Evolutionary conservation across 2,113 vertebrate genomes (phyloP).

Genomic region (Perccottus glenii): DNA sequence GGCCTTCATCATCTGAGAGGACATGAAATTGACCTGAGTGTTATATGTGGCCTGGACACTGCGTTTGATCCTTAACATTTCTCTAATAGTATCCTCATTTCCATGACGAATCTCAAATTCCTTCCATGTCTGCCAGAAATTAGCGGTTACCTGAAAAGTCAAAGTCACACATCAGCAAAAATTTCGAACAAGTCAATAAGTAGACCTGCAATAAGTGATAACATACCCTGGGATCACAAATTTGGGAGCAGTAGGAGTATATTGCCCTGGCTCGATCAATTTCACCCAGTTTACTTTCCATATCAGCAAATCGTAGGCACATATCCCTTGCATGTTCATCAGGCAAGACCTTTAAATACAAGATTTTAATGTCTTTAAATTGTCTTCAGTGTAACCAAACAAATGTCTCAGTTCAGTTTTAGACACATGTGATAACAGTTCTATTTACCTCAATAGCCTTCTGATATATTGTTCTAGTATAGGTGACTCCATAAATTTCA

Average conservation of each 20-base stretch:
- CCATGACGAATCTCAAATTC: conserved; percentile 94
- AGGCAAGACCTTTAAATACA: conserved; percentile 80
- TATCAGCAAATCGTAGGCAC: conserved; percentile 92
- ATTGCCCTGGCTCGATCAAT: conserved; percentile 91
- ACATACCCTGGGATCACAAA: conserved; percentile 90
- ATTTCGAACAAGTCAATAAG: not conserved
- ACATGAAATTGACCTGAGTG: conserved; percentile 97
- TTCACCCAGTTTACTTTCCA: conserved; percentile 94
- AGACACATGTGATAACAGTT: not conserved
- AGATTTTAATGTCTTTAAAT: not conserved
- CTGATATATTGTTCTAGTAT: conserved; percentile 92
- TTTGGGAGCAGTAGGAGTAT: conserved; percentile 94
- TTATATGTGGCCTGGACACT: conserved; percentile 96
- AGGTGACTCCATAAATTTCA: conserved; percentile 93
- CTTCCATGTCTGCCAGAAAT: conserved; percentile 94
- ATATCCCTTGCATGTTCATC: conserved; percentile 92
- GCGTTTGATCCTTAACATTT: conserved; percentile 92
- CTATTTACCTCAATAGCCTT: conserved; percentile 88
- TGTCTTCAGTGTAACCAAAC: not conserved
- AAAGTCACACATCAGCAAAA: not conserved
- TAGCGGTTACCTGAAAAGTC: conserved; percentile 80
- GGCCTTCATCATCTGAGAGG: conserved; percentile 92
- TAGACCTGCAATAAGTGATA: not conserved
- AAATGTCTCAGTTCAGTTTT: not conserved
- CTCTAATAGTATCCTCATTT: conserved; percentile 92